Conservation (phyloP, 2,113 vertebrate genomes). For the Peromyscus polionotus region DNA sequence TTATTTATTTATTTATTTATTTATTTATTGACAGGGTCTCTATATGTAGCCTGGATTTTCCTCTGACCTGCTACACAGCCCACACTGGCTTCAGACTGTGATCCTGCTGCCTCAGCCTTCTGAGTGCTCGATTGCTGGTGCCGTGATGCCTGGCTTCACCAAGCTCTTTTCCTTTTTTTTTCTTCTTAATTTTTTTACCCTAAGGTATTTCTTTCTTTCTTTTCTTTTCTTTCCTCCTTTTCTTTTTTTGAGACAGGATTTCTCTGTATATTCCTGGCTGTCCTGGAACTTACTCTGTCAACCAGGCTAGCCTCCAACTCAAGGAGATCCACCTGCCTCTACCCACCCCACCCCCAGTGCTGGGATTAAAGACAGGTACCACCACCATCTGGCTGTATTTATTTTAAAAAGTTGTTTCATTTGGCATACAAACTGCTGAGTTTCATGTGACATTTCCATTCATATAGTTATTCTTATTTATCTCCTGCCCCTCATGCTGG, state of each 20-base stretch:
- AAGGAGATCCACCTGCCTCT: too few relatives aligned
- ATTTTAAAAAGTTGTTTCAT: not conserved
- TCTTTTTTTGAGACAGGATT: too few relatives aligned
- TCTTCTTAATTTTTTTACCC: not conserved
- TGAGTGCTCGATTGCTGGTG: not conserved
- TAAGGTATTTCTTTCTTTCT: not conserved
- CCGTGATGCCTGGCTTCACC: not conserved
- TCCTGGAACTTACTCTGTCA: too few relatives aligned
- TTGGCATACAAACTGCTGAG: not conserved
- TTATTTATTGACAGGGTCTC: not conserved
- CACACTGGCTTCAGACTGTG: not conserved
- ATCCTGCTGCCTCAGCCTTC: not conserved
- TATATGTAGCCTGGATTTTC: not conserved
- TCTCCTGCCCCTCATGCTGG: not conserved
- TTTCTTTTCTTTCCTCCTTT: too few relatives aligned
- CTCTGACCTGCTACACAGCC: not conserved
- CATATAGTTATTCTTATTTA: not conserved
- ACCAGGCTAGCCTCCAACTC: too few relatives aligned
- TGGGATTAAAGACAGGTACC: too few relatives aligned
- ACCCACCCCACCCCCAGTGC: too few relatives aligned
- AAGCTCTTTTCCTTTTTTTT: not conserved
- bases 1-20: too few relatives aligned
- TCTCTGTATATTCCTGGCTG: too few relatives aligned
- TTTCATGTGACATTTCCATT: not conserved
- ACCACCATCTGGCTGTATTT: not conserved